Conservation (phyloP, 2,113 vertebrate species). For the Ictidomys tridecemlineatus region DNA sequence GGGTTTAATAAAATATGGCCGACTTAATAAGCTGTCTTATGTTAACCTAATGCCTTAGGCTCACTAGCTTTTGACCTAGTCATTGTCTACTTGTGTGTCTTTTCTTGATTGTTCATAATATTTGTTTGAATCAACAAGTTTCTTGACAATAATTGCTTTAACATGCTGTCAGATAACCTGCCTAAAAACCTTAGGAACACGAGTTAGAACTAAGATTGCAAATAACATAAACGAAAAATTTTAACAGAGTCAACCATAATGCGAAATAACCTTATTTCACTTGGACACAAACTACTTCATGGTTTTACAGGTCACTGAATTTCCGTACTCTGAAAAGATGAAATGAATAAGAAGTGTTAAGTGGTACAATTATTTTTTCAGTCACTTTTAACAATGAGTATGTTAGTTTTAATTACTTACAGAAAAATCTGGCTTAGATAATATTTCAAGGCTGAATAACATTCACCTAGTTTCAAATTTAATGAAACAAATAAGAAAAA, state of each 20-base stretch:
- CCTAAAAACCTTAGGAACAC: neutral
- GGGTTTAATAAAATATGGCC: slow-evolving; percentile 2
- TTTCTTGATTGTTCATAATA: neutral
- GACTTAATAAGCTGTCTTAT: neutral
- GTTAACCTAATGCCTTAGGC: neutral
- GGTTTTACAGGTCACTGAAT: slow-evolving; percentile 66
- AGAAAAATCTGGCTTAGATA: slow-evolving; percentile 37
- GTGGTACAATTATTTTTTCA: slow-evolving; percentile 55
- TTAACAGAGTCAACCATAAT: slow-evolving; percentile 57
- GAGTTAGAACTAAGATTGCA: slow-evolving; percentile 42
- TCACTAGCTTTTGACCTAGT: neutral
- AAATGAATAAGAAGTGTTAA: slow-evolving; percentile 45
- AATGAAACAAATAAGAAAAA: slow-evolving; percentile 56
- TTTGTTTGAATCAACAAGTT: neutral
- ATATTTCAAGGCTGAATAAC: slow-evolving; percentile 44
- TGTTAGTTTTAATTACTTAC: slow-evolving; percentile 64
- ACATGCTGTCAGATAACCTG: neutral
- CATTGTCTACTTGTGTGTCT: neutral
- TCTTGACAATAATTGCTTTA: neutral
- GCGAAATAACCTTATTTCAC: slow-evolving; percentile 24
- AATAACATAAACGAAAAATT: slow-evolving; percentile 59
- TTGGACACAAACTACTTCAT: slow-evolving; percentile 57
- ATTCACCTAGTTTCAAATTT: slow-evolving; percentile 55
- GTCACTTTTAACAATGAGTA: slow-evolving; percentile 42
- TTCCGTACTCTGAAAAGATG: slow-evolving; percentile 58